phyloP scores from a whole-genome alignment of 2,113 vertebrate species.

The Petaurus breviceps region DNA sequence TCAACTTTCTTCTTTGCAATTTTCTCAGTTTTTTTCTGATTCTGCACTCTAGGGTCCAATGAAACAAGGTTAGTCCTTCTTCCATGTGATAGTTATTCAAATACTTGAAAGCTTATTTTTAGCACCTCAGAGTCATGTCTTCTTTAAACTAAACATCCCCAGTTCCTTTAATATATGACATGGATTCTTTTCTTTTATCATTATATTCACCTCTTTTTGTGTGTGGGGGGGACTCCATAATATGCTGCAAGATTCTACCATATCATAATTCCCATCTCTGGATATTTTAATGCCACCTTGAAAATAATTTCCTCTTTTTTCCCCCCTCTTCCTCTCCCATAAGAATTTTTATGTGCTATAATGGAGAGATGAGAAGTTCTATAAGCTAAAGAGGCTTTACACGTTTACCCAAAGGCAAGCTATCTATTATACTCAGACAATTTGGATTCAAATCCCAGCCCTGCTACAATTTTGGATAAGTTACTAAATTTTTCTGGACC shows the following conservation, averaged over 20 bases:
- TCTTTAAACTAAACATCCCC: not conserved
- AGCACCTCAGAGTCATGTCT: not conserved
- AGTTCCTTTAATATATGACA: not conserved
- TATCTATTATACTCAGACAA: not conserved
- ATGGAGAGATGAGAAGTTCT: not conserved
- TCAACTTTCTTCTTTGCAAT: not conserved
- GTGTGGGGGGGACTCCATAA: not conserved
- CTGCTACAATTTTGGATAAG: too few species aligned
- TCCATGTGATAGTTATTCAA: not conserved
- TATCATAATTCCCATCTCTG: not conserved
- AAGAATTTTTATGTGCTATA: not conserved
- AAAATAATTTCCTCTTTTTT: not conserved
- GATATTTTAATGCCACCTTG: not conserved
- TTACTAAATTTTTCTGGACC: too few species aligned
- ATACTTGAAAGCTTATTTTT: not conserved
- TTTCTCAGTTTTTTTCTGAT: not conserved
- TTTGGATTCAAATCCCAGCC: too few species aligned
- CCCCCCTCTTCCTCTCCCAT: not conserved
- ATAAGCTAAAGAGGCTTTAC: not conserved
- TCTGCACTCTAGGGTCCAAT: not conserved
- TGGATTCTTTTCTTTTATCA: not conserved
- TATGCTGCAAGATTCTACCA: not conserved
- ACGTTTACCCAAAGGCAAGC: not conserved
- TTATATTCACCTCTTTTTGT: not conserved
- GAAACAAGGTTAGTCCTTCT: not conserved